These are phyloP conservation scores for Pao palembangensis DNA, from an alignment of 2,113 vertebrate genomes.

Conservation along the genomic window DNA sequence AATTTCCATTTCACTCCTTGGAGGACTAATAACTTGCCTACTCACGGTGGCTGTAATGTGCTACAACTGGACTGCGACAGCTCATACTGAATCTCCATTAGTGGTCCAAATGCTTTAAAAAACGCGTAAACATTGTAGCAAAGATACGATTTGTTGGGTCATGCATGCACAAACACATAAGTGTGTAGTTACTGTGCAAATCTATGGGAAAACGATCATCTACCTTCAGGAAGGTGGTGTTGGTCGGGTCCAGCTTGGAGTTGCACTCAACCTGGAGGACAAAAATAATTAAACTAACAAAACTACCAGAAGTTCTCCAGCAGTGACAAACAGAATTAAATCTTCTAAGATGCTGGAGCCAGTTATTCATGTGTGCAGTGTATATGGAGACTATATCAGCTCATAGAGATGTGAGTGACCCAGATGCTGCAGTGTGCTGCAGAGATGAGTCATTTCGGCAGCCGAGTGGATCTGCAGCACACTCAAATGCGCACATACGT, in stretches of 20 bases:
- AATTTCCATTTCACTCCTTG: too few relatives aligned
- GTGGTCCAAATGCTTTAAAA: too few relatives aligned
- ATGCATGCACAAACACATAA: too few relatives aligned
- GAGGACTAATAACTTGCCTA: too few relatives aligned
- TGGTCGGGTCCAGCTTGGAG: constrained; percentile 96
- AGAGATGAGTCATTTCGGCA: constrained; percentile 69
- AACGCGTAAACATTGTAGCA: too few relatives aligned
- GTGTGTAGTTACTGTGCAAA: neutral
- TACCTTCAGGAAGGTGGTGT: constrained; percentile 97
- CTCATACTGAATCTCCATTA: too few relatives aligned
- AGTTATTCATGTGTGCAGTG: neutral
- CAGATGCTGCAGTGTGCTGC: constrained; percentile 64
- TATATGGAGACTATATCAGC: neutral
- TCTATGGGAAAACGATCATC: neutral
- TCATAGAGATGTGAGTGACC: constrained; percentile 39
- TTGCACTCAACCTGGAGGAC: constrained; percentile 91
- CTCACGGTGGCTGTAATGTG: too few relatives aligned
- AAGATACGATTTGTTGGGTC: too few relatives aligned
- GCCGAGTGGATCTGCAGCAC: constrained; percentile 16
- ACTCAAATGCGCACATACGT: neutral
- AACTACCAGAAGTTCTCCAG: too few relatives aligned
- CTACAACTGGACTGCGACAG: too few relatives aligned
- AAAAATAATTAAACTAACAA: constrained; percentile 16
- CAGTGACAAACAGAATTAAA: too few relatives aligned
- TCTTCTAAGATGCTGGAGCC: too few relatives aligned